Conservation (phyloP, 2,888 invertebrate genomes). For the Cataglyphis rosenhaueri region DNA sequence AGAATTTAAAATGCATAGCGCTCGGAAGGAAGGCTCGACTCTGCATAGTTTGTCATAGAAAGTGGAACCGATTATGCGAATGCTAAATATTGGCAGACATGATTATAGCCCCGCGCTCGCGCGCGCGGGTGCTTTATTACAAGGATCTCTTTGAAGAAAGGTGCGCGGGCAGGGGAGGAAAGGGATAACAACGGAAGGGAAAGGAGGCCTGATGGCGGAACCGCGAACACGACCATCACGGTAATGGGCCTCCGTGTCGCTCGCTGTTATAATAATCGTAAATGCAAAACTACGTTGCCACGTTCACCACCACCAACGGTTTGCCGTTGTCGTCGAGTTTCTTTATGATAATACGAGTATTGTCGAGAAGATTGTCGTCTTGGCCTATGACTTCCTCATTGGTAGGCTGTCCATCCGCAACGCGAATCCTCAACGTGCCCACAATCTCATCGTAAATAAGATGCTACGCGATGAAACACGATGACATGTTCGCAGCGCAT, state of each 20-base stretch:
- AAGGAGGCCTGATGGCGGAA: slow-evolving; percentile 53
- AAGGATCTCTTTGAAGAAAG: slow-evolving; percentile 49
- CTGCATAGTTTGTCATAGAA: neutral
- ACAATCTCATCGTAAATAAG: slow-evolving; percentile 41
- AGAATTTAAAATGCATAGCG: neutral
- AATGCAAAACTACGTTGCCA: slow-evolving; percentile 61
- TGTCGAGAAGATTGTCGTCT: slow-evolving; percentile 38
- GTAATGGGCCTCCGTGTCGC: slow-evolving; percentile 59
- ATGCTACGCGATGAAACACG: neutral
- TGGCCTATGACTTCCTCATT: slow-evolving; percentile 31
- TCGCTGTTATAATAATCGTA: slow-evolving; percentile 69
- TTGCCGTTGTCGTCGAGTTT: slow-evolving; percentile 17
- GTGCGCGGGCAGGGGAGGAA: neutral
- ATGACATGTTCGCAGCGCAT: neutral
- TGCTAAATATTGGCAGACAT: slow-evolving; percentile 61
- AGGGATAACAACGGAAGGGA: slow-evolving; percentile 15
- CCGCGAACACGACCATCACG: slow-evolving; percentile 49
- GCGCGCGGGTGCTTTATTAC: slow-evolving; percentile 61
- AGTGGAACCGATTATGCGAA: slow-evolving; percentile 13
- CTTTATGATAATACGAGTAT: slow-evolving; percentile 60
- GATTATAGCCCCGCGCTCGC: slow-evolving; percentile 44
- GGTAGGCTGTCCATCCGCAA: slow-evolving; percentile 16
- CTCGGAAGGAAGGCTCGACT: neutral
- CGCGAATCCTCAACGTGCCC: slow-evolving; percentile 17
- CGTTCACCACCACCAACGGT: neutral